Evolutionary conservation across 2,888 invertebrate species (phyloP).

Genomic region (Lepidochitona cinerea): DNA sequence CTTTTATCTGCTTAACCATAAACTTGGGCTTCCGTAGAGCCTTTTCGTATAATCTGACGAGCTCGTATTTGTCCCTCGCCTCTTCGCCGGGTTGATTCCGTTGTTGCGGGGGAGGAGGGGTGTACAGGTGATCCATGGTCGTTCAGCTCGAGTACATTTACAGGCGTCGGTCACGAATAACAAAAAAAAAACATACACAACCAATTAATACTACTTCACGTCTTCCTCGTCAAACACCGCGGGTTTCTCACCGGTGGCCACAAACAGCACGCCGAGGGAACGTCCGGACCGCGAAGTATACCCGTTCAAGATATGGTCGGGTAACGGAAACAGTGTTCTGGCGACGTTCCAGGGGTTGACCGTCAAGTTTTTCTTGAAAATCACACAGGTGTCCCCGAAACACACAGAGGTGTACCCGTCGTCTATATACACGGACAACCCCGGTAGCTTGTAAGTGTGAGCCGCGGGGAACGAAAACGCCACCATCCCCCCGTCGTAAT

Average conservation of each 20-base stretch:
- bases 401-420: neutral
- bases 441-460: neutral
- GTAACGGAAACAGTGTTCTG: neutral
- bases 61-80: neutral
- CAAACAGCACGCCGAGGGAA: neutral
- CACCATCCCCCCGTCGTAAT: neutral
- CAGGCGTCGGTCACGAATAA: too few relatives aligned
- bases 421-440: neutral
- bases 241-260: neutral
- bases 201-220: neutral
- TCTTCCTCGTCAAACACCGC: neutral
- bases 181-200: too few relatives aligned
- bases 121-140: neutral
- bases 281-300: neutral
- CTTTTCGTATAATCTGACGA: neutral
- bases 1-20: neutral
- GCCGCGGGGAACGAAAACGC: neutral
- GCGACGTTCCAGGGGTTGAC: neutral
- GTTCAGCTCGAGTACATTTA: too few relatives aligned
- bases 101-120: neutral
- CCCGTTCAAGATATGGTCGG: neutral
- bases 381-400: neutral
- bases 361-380: neutral
- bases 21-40: neutral
- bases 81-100: neutral